These are phyloP conservation scores for Heliconius ismenius DNA, from an alignment of 2,888 invertebrate genomes.

Conservation along the genomic window DNA sequence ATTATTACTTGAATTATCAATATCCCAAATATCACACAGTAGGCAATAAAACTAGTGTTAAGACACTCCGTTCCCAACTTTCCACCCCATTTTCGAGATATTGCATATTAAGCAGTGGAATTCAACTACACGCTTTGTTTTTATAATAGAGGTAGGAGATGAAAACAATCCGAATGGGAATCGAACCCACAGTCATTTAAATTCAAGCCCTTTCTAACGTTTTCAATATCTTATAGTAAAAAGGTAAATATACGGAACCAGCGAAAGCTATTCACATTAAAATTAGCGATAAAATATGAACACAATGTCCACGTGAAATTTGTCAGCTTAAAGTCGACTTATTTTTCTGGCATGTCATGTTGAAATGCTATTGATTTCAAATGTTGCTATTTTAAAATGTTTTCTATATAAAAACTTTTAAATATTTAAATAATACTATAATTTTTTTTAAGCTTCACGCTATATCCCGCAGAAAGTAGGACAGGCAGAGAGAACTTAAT, in stretches of 20 bases:
- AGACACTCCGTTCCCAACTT: not conserved
- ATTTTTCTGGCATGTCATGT: not conserved
- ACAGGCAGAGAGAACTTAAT: not conserved
- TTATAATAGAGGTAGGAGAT: not conserved
- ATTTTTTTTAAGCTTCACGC: not conserved
- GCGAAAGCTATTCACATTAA: not conserved
- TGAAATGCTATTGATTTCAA: not conserved
- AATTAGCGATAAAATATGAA: not conserved
- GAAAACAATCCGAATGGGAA: not conserved
- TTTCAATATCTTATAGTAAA: not conserved
- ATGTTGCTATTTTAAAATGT: not conserved
- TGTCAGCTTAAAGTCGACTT: too few relatives aligned
- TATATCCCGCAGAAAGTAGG: not conserved
- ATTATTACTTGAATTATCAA: too few relatives aligned
- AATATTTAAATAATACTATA: too few relatives aligned
- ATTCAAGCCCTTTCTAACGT: not conserved
- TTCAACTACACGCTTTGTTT: not conserved
- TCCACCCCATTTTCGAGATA: not conserved
- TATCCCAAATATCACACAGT: too few relatives aligned
- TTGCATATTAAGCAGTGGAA: not conserved
- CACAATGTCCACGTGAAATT: too few relatives aligned
- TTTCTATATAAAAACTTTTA: not conserved
- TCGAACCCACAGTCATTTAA: not conserved
- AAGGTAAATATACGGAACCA: not conserved
- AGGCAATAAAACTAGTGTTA: too few relatives aligned